These are phyloP conservation scores for Xerus rutilus DNA, from an alignment of 2,797 vertebrate genomes.

Conservation along the genomic window DNA sequence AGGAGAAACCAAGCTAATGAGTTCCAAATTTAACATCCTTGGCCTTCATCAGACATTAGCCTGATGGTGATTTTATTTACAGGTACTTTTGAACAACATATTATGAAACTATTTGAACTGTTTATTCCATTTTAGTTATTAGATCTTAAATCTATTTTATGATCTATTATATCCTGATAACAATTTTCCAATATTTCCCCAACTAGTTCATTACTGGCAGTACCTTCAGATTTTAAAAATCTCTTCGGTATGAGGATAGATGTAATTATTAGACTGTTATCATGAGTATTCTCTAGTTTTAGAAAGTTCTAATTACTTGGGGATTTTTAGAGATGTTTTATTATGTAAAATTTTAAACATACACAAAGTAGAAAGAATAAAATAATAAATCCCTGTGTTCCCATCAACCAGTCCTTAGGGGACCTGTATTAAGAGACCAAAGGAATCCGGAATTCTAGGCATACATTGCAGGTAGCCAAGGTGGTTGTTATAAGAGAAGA, in stretches of 20 bases:
- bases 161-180: background rate
- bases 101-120: conserved; percentile 7
- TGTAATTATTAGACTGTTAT: background rate
- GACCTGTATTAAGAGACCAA: background rate
- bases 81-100: background rate
- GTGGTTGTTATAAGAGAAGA: background rate
- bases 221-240: background rate
- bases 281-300: background rate
- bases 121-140: conserved; percentile 19
- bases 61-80: background rate
- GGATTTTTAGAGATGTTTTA: background rate
- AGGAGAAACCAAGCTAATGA: background rate
- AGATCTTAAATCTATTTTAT: background rate
- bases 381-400: background rate
- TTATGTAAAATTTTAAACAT: conserved; percentile 12
- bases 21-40: background rate
- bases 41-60: background rate
- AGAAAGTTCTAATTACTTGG: conserved; percentile 25
- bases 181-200: background rate
- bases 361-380: conserved; percentile 3
- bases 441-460: conserved; percentile 26
- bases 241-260: background rate
- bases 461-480: background rate
- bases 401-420: background rate
- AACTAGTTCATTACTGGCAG: background rate